These are phyloP conservation scores for Drosophila watanabei DNA, from an alignment of 1,140 invertebrate species.

Conservation along the genomic window DNA sequence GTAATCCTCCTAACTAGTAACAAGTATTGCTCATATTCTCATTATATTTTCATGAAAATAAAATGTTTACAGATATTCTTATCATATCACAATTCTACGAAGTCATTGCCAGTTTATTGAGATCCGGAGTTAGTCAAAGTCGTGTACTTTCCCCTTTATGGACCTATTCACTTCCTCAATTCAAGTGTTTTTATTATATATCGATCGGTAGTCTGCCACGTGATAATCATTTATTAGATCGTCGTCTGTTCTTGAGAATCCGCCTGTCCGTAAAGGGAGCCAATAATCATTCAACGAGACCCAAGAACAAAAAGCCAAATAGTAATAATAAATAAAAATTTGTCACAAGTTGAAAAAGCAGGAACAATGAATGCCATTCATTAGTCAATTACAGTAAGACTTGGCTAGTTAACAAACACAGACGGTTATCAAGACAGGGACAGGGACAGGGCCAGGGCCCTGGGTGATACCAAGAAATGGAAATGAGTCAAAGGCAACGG, in stretches of 20 bases:
- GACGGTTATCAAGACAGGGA: conserved; percentile 35
- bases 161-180: conserved; percentile 8
- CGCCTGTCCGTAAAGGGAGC: conserved; percentile 24
- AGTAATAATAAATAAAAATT: conserved; percentile 62
- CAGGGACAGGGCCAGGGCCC: conserved; percentile 11
- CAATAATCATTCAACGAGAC: conserved; percentile 36
- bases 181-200: conserved; percentile 8
- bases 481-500: conserved; percentile 62
- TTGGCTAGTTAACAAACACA: conserved; percentile 47
- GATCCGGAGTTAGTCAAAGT: conserved; percentile 5
- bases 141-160: conserved; percentile 25
- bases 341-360: conserved; percentile 51
- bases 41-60: neutral
- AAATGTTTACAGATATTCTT: neutral
- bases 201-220: conserved; percentile 24
- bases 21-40: neutral
- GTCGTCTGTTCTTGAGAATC: conserved; percentile 35
- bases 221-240: conserved; percentile 20
- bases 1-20: neutral
- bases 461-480: conserved; percentile 30
- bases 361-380: conserved; percentile 69
- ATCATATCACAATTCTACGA: conserved; percentile 30
- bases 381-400: conserved; percentile 69
- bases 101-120: conserved; percentile 17
- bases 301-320: conserved; percentile 31